Evolutionary conservation across 2,113 vertebrate species (phyloP).

Genomic region (Ibidorhyncha struthersii): DNA sequence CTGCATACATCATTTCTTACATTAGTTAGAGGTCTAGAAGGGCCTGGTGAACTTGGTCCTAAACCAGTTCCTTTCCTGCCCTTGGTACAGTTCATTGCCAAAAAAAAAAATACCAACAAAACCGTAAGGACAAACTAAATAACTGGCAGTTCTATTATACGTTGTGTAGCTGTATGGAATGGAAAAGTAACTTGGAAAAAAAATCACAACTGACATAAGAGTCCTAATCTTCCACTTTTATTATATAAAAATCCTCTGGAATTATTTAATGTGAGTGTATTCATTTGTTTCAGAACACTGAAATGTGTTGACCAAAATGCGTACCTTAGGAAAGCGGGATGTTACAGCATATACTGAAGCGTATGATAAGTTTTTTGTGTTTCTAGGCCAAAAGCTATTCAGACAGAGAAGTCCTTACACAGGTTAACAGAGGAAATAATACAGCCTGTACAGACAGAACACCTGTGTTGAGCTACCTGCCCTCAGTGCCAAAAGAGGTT

Average conservation of each 20-base stretch:
- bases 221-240: not conserved
- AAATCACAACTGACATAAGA: not conserved
- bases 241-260: not conserved
- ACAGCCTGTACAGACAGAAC: not conserved
- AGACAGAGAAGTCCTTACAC: not conserved
- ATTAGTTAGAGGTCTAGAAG: not conserved
- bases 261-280: not conserved
- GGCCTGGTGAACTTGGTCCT: not conserved
- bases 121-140: not conserved
- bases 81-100: not conserved
- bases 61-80: not conserved
- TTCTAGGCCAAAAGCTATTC: not conserved
- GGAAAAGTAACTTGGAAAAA: not conserved
- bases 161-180: not conserved
- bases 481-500: not conserved
- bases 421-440: not conserved
- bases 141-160: not conserved
- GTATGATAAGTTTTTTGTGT: not conserved
- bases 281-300: not conserved
- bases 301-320: not conserved
- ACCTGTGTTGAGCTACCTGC: not conserved
- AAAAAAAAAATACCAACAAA: accelerated
- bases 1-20: not conserved
- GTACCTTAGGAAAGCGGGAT: not conserved
- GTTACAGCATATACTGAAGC: not conserved